Conservation (phyloP, 2,797 vertebrate species). For the Graptemys geographica region DNA sequence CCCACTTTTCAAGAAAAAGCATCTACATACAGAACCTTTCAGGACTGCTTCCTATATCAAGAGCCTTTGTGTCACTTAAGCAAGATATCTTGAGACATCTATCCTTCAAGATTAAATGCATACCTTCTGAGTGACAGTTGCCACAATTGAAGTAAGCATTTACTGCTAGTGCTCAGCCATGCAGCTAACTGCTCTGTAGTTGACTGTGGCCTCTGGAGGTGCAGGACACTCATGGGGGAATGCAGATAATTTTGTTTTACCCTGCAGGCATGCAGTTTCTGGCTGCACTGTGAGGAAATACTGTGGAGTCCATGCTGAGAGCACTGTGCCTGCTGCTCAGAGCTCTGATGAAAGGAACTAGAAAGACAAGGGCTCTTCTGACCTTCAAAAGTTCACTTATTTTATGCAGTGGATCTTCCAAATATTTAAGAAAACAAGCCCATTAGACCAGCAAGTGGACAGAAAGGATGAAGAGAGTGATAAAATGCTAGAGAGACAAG, state of each 20-base stretch:
- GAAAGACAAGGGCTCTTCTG: conserved; percentile 71
- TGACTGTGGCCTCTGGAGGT: conserved; percentile 83
- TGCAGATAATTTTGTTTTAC: conserved; percentile 84
- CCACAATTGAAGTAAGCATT: conserved; percentile 81
- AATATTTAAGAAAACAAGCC: neutral
- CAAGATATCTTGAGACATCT: conserved; percentile 73
- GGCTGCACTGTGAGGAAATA: conserved; percentile 73
- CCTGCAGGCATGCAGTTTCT: conserved; percentile 82
- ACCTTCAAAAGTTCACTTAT: conserved; percentile 74
- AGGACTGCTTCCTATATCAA: conserved; percentile 19
- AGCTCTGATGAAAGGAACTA: conserved; percentile 60
- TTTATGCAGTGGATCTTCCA: conserved; percentile 65
- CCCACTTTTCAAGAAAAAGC: neutral
- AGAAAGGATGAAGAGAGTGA: neutral
- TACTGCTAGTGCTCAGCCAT: conserved; percentile 84
- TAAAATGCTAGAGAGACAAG: neutral
- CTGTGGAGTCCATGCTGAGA: conserved; percentile 74
- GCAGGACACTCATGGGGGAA: conserved; percentile 83
- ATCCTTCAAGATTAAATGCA: conserved; percentile 81
- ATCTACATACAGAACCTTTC: conserved; percentile 12
- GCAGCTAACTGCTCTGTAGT: conserved; percentile 84
- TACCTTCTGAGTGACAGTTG: conserved; percentile 79
- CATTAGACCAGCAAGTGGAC: conserved; percentile 36
- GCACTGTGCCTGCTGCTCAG: conserved; percentile 64
- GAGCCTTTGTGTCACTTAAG: conserved; percentile 62